phyloP scores from a whole-genome alignment of 2,113 vertebrate species.

The Hemicordylus capensis region DNA sequence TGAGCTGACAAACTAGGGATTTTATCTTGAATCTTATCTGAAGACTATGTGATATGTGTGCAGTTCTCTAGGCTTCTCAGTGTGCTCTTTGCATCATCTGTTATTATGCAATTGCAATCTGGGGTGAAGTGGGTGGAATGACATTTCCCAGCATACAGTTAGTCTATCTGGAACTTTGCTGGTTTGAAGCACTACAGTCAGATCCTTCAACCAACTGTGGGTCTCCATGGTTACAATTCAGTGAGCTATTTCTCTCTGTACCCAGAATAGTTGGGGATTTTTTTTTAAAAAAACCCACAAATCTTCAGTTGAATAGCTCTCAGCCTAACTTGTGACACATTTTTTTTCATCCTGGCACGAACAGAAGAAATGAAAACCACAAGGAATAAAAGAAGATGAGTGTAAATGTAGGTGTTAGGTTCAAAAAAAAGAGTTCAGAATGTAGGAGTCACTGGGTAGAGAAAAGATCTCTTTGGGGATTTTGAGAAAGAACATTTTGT shows the following conservation, averaged over 20 bases:
- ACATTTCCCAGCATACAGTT: slow-evolving; percentile 5
- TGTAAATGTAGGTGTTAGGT: slow-evolving; percentile 37
- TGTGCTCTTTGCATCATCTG: background rate
- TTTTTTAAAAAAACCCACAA: slow-evolving; percentile 33
- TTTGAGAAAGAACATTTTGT: slow-evolving; percentile 38
- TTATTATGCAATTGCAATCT: background rate
- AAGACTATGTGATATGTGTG: background rate
- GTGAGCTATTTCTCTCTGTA: slow-evolving; percentile 48
- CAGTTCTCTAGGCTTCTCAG: background rate
- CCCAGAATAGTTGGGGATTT: slow-evolving; percentile 50
- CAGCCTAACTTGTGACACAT: slow-evolving; percentile 38
- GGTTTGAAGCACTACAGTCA: slow-evolving; percentile 36
- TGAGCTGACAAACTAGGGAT: background rate
- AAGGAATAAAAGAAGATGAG: slow-evolving; percentile 32
- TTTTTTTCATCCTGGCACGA: slow-evolving; percentile 23
- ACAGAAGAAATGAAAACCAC: slow-evolving; percentile 45
- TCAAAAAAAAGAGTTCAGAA: slow-evolving; percentile 52
- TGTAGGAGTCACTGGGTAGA: slow-evolving; percentile 11
- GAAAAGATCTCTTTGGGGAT: slow-evolving; percentile 36
- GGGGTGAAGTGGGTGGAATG: background rate
- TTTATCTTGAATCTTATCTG: background rate
- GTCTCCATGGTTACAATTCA: slow-evolving; percentile 76
- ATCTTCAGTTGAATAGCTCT: slow-evolving; percentile 50
- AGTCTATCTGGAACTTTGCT: slow-evolving; percentile 33
- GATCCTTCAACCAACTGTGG: slow-evolving; percentile 32